Evolutionary conservation across 2,888 invertebrate genomes (phyloP).

Genomic region (Lithosia quadra): DNA sequence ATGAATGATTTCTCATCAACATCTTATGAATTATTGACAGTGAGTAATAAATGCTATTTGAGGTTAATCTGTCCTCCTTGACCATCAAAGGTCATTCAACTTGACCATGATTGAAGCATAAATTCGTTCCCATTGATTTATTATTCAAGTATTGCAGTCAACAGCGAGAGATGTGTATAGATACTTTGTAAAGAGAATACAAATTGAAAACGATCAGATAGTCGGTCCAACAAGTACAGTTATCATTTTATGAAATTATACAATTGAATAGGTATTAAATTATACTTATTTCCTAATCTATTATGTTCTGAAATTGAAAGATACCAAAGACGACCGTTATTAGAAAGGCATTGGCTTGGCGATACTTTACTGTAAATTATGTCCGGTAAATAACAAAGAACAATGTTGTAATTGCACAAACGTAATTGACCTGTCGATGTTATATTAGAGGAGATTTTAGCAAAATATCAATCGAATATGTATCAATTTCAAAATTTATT

Average conservation of each 20-base stretch:
- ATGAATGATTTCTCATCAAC: conserved; percentile 6
- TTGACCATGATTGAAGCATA: conserved; percentile 70
- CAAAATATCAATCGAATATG: background rate
- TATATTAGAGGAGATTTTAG: background rate
- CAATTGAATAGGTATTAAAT: conserved; percentile 33
- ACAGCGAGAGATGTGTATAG: conserved; percentile 57
- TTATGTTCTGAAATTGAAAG: conserved; percentile 7
- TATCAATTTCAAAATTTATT: background rate
- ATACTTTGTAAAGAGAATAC: conserved; percentile 57
- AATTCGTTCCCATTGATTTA: conserved; percentile 74
- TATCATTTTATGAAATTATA: conserved; percentile 47
- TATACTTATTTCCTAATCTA: conserved; percentile 17
- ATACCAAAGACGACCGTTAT: conserved; percentile 4
- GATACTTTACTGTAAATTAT: background rate
- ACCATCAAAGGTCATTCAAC: conserved; percentile 70
- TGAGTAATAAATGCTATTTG: conserved; percentile 20
- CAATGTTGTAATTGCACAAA: background rate
- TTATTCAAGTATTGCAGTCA: conserved; percentile 69
- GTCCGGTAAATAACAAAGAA: background rate
- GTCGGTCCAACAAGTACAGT: conserved; percentile 43
- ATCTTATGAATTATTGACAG: conserved; percentile 22
- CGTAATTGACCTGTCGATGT: background rate
- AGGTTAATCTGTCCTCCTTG: conserved; percentile 67
- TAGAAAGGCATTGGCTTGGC: background rate
- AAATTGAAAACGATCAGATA: conserved; percentile 51